Conservation (phyloP, 2,797 vertebrate species). For the Bovichtus variegatus region DNA sequence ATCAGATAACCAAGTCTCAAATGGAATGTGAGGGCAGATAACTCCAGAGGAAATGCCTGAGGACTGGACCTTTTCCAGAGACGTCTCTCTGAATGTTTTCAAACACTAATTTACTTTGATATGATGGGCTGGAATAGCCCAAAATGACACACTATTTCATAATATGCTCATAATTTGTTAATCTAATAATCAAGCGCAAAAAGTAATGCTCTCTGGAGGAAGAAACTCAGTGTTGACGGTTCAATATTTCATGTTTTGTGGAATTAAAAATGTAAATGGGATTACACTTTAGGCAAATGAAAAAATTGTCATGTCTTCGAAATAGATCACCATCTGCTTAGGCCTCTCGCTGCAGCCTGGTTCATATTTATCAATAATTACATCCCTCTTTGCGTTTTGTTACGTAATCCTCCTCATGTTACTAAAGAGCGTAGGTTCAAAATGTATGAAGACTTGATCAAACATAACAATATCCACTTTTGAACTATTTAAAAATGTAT, state of each 20-base stretch:
- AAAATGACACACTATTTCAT: neutral
- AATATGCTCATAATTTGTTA: neutral
- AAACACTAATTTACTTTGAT: conserved; percentile 45
- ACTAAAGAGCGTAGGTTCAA: neutral
- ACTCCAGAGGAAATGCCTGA: conserved; percentile 82
- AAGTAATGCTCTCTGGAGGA: neutral
- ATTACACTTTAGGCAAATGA: conserved; percentile 65
- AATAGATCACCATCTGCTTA: conserved; percentile 83
- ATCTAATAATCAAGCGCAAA: neutral
- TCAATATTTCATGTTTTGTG: conserved; percentile 70
- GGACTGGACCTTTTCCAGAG: conserved; percentile 61
- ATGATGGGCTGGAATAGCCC: neutral
- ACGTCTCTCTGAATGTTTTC: conserved; percentile 40
- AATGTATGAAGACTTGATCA: conserved; percentile 2
- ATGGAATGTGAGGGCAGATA: conserved; percentile 77
- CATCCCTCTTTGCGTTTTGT: conserved; percentile 49
- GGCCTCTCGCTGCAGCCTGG: conserved; percentile 55
- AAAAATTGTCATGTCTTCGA: conserved; percentile 63
- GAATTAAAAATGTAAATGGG: conserved; percentile 75
- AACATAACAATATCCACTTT: neutral
- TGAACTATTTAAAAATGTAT: neutral
- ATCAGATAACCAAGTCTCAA: conserved; percentile 77
- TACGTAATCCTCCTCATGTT: conserved; percentile 37
- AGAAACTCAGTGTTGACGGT: neutral
- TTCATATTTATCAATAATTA: conserved; percentile 69